A percentile compares a stretch with the other conserved stretches of the same genome.
Conservation (phyloP, 2,113 vertebrate species). For the Gorsachius goisagi region DNA sequence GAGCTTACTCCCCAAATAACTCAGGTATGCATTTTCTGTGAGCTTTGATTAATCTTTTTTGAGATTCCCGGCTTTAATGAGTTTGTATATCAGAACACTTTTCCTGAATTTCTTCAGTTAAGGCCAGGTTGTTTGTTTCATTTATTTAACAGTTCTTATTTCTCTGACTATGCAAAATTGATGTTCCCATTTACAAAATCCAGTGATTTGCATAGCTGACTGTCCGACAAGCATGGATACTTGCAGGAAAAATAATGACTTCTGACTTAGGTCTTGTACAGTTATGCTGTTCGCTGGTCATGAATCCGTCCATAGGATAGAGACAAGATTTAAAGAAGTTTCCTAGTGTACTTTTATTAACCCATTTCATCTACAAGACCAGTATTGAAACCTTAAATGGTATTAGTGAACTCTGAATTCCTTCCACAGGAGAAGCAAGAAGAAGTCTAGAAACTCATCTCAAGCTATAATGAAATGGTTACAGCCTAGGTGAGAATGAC, state of each 20-base stretch:
- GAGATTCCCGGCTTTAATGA: neutral
- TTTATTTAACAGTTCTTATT: neutral
- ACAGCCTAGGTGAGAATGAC: constrained; percentile 2
- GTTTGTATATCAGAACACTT: neutral
- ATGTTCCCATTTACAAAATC: neutral
- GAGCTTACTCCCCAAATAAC: neutral
- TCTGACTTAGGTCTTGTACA: neutral
- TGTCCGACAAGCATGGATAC: neutral
- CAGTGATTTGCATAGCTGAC: neutral
- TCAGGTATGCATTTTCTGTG: neutral
- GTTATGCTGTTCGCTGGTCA: neutral
- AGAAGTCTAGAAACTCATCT: neutral
- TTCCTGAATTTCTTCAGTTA: neutral
- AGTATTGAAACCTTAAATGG: neutral
- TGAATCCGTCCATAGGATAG: neutral
- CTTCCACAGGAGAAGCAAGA: constrained; percentile 1
- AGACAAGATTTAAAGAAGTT: neutral
- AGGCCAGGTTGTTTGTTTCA: rapidly evolving
- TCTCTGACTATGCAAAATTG: neutral
- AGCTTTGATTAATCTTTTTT: neutral
- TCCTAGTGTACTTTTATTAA: neutral
- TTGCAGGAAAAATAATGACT: neutral
- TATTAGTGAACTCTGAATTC: neutral
- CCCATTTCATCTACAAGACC: neutral
- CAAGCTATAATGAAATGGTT: neutral